These are phyloP conservation scores for Hecatera dysodea DNA, from an alignment of 2,888 invertebrate species.

Conservation along the genomic window DNA sequence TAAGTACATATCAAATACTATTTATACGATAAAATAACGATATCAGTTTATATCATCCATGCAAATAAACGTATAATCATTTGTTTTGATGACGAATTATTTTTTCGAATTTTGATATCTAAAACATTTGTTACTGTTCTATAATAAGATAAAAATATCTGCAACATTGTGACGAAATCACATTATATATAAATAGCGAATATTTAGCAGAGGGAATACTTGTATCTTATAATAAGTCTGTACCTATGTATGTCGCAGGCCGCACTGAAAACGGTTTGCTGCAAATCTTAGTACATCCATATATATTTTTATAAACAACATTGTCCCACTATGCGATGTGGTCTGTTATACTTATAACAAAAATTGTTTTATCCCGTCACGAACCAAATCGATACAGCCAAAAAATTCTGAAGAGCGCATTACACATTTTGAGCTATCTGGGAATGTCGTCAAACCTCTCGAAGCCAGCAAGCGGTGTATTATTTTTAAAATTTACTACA, in stretches of 20 bases:
- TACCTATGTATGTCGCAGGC: background rate
- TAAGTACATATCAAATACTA: background rate
- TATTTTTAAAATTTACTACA: background rate
- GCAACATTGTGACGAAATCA: background rate
- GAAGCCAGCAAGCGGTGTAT: background rate
- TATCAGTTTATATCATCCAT: background rate
- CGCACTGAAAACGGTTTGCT: too few relatives aligned
- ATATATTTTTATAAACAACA: too few relatives aligned
- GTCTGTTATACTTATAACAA: background rate
- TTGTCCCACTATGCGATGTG: background rate
- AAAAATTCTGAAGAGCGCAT: slow-evolving; percentile 8
- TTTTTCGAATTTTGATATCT: background rate
- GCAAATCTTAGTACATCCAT: too few relatives aligned
- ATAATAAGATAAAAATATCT: background rate
- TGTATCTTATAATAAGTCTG: background rate
- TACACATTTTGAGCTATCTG: slow-evolving; percentile 22
- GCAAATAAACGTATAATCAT: slow-evolving; percentile 4
- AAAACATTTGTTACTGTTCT: background rate
- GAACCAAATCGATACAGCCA: background rate
- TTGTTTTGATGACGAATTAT: background rate
- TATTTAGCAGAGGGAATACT: too few relatives aligned
- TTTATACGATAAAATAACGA: background rate
- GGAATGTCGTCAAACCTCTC: slow-evolving; percentile 32
- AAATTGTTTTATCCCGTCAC: background rate
- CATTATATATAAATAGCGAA: background rate